Evolutionary conservation across 2,113 vertebrate genomes (phyloP), one percentile per base, ranked within the genome.

Genomic region (Lates calcarifer): DNA sequence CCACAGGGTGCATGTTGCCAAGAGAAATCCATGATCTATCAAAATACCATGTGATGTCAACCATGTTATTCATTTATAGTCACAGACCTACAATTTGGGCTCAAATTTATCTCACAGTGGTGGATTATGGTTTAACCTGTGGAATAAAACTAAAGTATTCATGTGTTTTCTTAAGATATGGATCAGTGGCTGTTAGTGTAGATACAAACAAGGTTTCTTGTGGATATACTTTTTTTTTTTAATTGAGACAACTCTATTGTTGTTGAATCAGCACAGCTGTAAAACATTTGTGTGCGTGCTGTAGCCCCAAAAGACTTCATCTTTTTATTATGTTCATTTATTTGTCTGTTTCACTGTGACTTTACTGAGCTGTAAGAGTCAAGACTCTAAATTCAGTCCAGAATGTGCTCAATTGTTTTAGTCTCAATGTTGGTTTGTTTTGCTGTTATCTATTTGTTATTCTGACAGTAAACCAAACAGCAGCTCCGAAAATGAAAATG

Each of bases 401-500:
- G 47, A 85, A 74, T 65, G 58, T 51, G 89, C 74, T 67, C 90
- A 87, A 87, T 92, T 92, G 91, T 90, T 88, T 84, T 89, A 82
- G 75, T 81, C 83, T 85, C 71, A 80, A 55, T 85, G 87, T 91
- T 67, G 86, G 79, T 92, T 93, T 93, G 86, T 93, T 92, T 91
- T 91, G 77, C 87, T 64, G 72, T 92, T 93, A 92, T 95, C 93
- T 92, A 87, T 94, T 93, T 94, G 87, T 92, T 92, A 93, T 93
- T 94, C 91, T 92, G 91, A 94, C 91, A 91, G 84, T 93, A 93
- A 92, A 91, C 83, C 81, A 87, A 91, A 87, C 83, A 55, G 79
- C 72, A 51, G 85, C 89, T 90, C 85, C 83, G 92, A 90, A 93
- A 95, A 93, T 92, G 90, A 93, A 95, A 94, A 95, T 95, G 81